phyloP scores from a whole-genome alignment of 2,888 invertebrate species.

The Drosophila phalerata region DNA sequence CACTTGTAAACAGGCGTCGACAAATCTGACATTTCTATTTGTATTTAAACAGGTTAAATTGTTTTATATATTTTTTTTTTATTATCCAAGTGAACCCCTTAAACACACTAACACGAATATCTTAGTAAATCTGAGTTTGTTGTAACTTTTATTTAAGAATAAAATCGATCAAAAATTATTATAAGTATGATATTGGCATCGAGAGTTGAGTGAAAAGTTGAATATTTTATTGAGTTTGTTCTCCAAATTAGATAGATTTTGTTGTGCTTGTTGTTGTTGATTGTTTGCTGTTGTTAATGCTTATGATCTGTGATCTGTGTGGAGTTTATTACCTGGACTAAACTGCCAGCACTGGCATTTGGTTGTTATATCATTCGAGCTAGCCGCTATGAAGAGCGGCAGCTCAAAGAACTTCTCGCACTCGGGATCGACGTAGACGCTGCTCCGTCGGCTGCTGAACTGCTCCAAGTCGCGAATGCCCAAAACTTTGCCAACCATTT shows the following conservation, averaged over 20 bases:
- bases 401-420: slow-evolving; percentile 85
- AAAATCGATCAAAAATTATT: slow-evolving; percentile 29
- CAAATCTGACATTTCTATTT: neutral
- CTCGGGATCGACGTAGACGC: slow-evolving; percentile 86
- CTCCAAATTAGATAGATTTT: slow-evolving; percentile 34
- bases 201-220: slow-evolving; percentile 9
- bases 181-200: neutral
- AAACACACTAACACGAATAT: neutral
- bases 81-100: neutral
- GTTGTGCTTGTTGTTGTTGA: slow-evolving; percentile 8
- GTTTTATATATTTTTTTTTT: neutral
- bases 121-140: neutral
- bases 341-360: slow-evolving; percentile 85
- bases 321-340: slow-evolving; percentile 83
- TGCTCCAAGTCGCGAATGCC: slow-evolving; percentile 84
- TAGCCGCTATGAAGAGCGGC: slow-evolving; percentile 84
- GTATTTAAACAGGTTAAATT: neutral
- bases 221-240: slow-evolving; percentile 22
- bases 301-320: slow-evolving; percentile 29
- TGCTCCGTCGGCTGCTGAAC: slow-evolving; percentile 85
- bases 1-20: neutral
- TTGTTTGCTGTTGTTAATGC: slow-evolving; percentile 15
- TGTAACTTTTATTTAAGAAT: neutral
- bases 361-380: slow-evolving; percentile 84
- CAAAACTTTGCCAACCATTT: slow-evolving; percentile 85